Conservation (phyloP, 2,113 vertebrate genomes). For the Pipra filicauda region DNA sequence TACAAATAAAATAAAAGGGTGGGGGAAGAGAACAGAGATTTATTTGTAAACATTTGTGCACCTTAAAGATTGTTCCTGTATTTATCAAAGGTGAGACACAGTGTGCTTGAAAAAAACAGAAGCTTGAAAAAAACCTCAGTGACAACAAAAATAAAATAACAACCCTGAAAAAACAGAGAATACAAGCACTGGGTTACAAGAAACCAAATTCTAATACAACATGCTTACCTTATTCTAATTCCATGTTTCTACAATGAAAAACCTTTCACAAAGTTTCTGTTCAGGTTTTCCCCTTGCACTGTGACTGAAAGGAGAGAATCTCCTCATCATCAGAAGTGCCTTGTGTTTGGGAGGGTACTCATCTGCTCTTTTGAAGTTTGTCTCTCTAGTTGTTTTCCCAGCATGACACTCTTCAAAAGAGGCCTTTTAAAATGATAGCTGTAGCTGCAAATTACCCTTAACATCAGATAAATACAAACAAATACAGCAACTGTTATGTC, state of each 20-base stretch:
- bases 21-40: neutral
- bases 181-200: neutral
- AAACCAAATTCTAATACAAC: neutral
- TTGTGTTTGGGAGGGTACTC: neutral
- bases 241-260: neutral
- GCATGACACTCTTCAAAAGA: neutral
- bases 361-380: neutral
- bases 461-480: neutral
- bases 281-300: neutral
- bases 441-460: neutral
- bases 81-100: neutral
- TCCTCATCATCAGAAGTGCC: neutral
- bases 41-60: neutral
- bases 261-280: neutral
- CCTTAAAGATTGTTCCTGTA: neutral
- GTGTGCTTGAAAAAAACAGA: too few relatives aligned
- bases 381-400: neutral
- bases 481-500: neutral
- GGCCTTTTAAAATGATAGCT: neutral
- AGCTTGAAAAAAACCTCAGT: neutral
- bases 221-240: neutral
- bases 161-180: neutral
- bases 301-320: neutral
- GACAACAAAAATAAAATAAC: neutral
- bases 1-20: neutral